A percentile compares a stretch with the other conserved stretches of the same genome.
phyloP scores from a whole-genome alignment of 2,888 invertebrate genomes.

The Punctoribates punctum region DNA sequence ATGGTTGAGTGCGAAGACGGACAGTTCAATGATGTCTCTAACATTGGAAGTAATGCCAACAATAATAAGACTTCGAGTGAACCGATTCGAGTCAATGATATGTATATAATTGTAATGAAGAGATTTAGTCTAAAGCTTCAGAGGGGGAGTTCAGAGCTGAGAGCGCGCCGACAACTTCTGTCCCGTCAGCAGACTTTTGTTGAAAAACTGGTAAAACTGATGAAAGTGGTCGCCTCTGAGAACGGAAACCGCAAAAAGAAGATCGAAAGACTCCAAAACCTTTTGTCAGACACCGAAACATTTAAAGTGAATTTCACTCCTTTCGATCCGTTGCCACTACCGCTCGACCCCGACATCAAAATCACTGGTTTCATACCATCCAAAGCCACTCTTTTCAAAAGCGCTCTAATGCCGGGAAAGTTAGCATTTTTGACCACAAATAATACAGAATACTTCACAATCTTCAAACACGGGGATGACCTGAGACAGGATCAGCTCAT shows the following conservation, averaged over 20 bases:
- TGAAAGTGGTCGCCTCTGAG: slow-evolving; percentile 82
- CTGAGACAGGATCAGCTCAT: slow-evolving; percentile 95
- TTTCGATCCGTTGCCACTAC: slow-evolving; percentile 89
- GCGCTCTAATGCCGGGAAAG: slow-evolving; percentile 89
- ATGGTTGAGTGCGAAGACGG: slow-evolving; percentile 90
- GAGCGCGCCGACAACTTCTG: slow-evolving; percentile 65
- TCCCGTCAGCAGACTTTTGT: slow-evolving; percentile 84
- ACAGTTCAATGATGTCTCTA: slow-evolving; percentile 54
- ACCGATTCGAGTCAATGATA: slow-evolving; percentile 65
- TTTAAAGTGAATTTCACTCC: slow-evolving; percentile 70
- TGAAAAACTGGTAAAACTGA: slow-evolving; percentile 78
- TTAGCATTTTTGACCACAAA: slow-evolving; percentile 76
- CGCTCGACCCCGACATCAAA: slow-evolving; percentile 83
- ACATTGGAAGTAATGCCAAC: neutral
- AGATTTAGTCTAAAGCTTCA: slow-evolving; percentile 69
- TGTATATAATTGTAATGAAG: slow-evolving; percentile 85
- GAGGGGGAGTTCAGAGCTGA: slow-evolving; percentile 50
- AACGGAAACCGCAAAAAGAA: slow-evolving; percentile 87
- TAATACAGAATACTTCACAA: slow-evolving; percentile 79
- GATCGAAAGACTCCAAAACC: slow-evolving; percentile 77
- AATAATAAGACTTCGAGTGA: neutral
- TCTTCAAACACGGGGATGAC: slow-evolving; percentile 97
- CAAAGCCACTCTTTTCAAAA: slow-evolving; percentile 90
- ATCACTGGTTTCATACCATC: slow-evolving; percentile 84
- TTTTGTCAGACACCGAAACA: slow-evolving; percentile 76